Conservation (phyloP, 37 sponge, comb jelly and placozoan genomes). For the Ephydatia muelleri region DNA sequence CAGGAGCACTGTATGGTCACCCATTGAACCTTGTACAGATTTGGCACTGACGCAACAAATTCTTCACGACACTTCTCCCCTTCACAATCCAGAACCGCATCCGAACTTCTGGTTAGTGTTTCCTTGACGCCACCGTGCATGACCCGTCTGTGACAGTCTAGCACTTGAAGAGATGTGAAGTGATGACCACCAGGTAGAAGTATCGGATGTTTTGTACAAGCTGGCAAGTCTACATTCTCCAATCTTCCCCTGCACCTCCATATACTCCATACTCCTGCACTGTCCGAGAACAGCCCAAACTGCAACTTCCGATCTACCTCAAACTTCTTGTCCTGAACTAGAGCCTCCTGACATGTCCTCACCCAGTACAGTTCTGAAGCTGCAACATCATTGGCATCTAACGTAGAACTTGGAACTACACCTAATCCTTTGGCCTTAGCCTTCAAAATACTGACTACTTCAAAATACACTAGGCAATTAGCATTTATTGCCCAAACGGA, state of each 20-base stretch:
- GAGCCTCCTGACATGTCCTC: too few relatives aligned
- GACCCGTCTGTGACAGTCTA: background rate
- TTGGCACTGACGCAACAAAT: background rate
- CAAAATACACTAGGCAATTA: too few relatives aligned
- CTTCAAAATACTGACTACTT: too few relatives aligned
- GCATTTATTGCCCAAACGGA: too few relatives aligned
- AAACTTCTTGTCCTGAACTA: too few relatives aligned
- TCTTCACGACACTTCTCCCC: constrained; percentile 10
- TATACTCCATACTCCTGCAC: background rate
- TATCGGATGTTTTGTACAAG: background rate
- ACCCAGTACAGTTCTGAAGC: too few relatives aligned
- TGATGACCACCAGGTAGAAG: constrained; percentile 9
- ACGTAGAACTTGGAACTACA: too few relatives aligned
- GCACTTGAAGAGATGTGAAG: constrained; percentile 1
- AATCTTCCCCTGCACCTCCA: constrained; percentile 16
- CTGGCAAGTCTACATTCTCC: background rate
- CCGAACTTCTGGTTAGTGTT: background rate
- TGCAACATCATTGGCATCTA: too few relatives aligned
- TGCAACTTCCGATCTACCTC: too few relatives aligned
- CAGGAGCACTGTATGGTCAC: background rate
- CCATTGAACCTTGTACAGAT: background rate
- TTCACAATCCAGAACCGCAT: background rate
- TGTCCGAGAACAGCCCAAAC: background rate
- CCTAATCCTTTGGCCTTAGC: too few relatives aligned
- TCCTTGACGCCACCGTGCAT: constrained; percentile 4